Base-by-base conservation (phyloP, 2,113 vertebrate genomes). In the Telmatochromis sp. region DNA sequence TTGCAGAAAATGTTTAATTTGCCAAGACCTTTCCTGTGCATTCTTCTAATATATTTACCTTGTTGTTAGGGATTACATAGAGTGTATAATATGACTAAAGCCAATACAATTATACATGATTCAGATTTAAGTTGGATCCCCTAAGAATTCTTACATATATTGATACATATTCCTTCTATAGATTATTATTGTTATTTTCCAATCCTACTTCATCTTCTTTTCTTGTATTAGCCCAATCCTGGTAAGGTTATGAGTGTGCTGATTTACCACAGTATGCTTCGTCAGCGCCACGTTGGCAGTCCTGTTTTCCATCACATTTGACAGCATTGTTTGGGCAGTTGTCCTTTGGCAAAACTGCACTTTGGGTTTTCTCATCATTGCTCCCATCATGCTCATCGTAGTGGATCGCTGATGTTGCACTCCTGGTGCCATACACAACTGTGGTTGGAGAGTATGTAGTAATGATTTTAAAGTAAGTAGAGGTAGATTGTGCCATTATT, bases 221-320 rank as follows among this genome's bases (percentile, higher is more conserved):
- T 21, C 10, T 47, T 28, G 12, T 51, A 35, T 60, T 21, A 54
- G 35, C 53, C 31, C 58, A 33, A 5, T 35, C 40, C 15, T 60
- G 31, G 13, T 51, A 3, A 78, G 19, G 55, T 85, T 75, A 2
- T 23, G 26, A 28, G 80, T 83, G 19, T 73, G 19, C 7, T 6
- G 21, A 80, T 93, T 95, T 82, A 96, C 96, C 94, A 86, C 96
- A 97, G 35, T 88, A 55, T 17, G 80, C 89, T 90, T 96, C 96
- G 4, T 97, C 96, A 3, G 81, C 87, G 78, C 90, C 94, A 33
- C 87, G 31, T 8, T 85, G 1, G 73, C 96, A 97, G 87, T 95
- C 86, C n/a, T 3, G 68, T 19, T 81, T 86, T 3, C 26, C 93
- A 35, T 97, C 92, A 86, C 96, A 96, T 2, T 75, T 17, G 3